Conservation (phyloP, 1,140 invertebrate species). For the Acromyrmex heyeri region DNA sequence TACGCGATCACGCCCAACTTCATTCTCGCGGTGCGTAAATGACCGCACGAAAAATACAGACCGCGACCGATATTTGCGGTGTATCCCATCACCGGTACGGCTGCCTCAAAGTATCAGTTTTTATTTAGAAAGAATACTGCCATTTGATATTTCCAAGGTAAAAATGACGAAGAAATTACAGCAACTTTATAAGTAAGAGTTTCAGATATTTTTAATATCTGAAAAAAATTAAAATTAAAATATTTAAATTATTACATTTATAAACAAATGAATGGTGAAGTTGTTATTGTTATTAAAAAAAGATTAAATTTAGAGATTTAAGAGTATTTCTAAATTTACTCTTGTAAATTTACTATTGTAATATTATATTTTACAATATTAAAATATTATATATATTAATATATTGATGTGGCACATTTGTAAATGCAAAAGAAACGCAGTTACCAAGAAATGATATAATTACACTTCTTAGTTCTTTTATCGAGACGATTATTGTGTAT, state of each 20-base stretch:
- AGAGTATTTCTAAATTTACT: neutral
- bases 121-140: conserved; percentile 19
- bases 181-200: neutral
- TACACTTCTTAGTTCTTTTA: conserved; percentile 76
- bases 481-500: conserved; percentile 76
- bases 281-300: neutral
- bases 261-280: neutral
- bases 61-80: conserved; percentile 57
- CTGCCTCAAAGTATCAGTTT: conserved; percentile 19
- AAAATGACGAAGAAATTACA: neutral
- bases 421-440: conserved; percentile 52
- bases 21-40: conserved; percentile 75
- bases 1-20: conserved; percentile 78
- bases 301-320: neutral
- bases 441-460: conserved; percentile 80
- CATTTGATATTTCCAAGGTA: conserved; percentile 1
- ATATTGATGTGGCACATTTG: neutral
- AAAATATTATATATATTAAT: neutral
- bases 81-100: conserved; percentile 16
- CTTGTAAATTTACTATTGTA: neutral
- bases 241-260: neutral
- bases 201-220: neutral
- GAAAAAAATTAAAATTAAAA: neutral
- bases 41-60: conserved; percentile 50
- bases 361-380: neutral